Evolutionary conservation across 53 echinoderm and acorn worm genomes (phyloP).

Genomic region (Henricia sp.): DNA sequence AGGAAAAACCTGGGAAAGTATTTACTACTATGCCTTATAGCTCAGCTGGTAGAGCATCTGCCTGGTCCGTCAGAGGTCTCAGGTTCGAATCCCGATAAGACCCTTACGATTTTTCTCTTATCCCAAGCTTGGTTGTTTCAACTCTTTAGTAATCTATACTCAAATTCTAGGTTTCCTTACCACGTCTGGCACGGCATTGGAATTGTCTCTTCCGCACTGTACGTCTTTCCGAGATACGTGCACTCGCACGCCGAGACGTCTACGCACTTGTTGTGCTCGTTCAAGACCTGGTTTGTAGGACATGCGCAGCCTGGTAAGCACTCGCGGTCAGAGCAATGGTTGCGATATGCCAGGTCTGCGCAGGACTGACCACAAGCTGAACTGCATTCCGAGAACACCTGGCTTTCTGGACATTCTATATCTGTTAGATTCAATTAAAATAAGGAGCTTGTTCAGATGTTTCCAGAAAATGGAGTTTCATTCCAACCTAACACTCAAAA

Average conservation of each 20-base stretch:
- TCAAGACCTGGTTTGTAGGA: conserved; percentile 20
- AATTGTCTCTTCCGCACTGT: conserved; percentile 4
- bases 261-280: conserved; percentile 22
- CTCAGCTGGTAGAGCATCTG: too few relatives aligned
- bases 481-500: too few relatives aligned
- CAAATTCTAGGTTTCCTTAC: conserved; percentile 15
- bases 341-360: conserved; percentile 6
- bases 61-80: too few relatives aligned
- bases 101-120: too few relatives aligned
- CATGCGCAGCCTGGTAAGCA: conserved; percentile 54
- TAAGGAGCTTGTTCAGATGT: too few relatives aligned
- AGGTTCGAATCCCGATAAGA: too few relatives aligned
- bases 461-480: too few relatives aligned
- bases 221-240: conserved; percentile 39
- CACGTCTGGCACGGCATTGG: conserved; percentile 46
- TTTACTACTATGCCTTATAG: too few relatives aligned
- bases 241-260: conserved; percentile 33
- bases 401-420: conserved; percentile 30
- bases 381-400: conserved; percentile 43
- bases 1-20: too few relatives aligned
- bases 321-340: conserved; percentile 32
- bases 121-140: too few relatives aligned
- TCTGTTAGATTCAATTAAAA: conserved; percentile 3
- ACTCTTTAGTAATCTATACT: too few relatives aligned
- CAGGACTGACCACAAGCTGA: conserved; percentile 49